Base-by-base conservation (phyloP, 2,888 invertebrate genomes). In the Acheta domesticus region DNA sequence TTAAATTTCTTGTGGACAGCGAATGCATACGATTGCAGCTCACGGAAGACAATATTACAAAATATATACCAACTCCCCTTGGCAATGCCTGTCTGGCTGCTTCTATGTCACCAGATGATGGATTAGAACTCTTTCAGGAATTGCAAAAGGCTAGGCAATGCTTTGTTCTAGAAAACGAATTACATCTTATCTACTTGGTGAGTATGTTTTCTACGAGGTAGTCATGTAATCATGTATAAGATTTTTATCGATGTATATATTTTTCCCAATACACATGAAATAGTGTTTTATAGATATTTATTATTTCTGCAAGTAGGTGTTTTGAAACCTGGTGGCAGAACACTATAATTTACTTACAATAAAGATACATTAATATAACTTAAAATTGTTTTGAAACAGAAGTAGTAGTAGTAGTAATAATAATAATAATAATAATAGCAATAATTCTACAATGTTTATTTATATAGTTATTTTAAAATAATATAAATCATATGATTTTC, bases 91-190 rank as follows among this genome's bases (percentile, higher is more conserved):
- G 98, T 85, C 89, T 99, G 36, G 90, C 96, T 23, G 96, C 98
- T 0, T 95, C 97, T 0, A 91, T 99, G 87, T 93, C 96, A n/a
- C 98, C 99, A 0, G 94, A 94, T 85, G 97, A 99, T 86, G 98
- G 96, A 0, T 88, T 98, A 12, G 90, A 93, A 21, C 90, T 99
- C 75, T 96, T 98, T 85, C 91, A 93, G 82, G 99, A 99, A 86
- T 87, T 99, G 48, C 94, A 96, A 86, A 94, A 93, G 86, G 97
- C 98, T 0, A 90, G 97, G 12, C 93, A 94, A 84, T 94, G 95
- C 85, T 93, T 99, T 85, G 97, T 97, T 0, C 88, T 99, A 16
- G 97, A 98, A 86, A 96, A 95, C 79, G 99, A 99, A 84, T 89
- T 99, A 3, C 99, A 99, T 87, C 91, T 98, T 74, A 92, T 99